Conservation (phyloP, 2,797 vertebrate species). For the Rhinogobio ventralis region DNA sequence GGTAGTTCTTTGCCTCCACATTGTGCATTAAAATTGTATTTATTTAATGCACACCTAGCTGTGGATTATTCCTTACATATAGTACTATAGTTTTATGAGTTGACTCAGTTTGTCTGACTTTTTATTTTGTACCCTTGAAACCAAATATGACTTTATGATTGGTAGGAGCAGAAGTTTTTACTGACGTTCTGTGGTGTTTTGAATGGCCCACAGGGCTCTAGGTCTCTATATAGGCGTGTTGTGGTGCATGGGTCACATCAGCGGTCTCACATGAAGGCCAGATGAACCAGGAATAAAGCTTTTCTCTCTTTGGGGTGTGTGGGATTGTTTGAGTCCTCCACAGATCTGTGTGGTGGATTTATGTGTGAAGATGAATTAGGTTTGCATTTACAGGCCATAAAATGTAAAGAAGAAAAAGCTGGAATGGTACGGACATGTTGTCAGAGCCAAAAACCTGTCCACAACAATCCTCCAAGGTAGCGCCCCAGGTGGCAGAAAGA, state of each 20-base stretch:
- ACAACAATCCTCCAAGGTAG: not conserved
- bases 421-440: not conserved
- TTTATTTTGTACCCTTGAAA: constrained; percentile 15
- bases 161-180: not conserved
- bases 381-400: no score
- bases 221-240: constrained; percentile 9
- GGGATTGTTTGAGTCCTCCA: not conserved
- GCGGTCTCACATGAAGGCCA: not conserved
- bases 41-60: not conserved
- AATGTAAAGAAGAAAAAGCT: not conserved
- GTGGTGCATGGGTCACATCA: constrained; percentile 4
- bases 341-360: constrained; percentile 8
- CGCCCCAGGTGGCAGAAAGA: no score
- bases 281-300: not conserved
- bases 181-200: not conserved
- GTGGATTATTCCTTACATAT: not conserved
- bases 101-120: no score
- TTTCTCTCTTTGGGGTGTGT: not conserved
- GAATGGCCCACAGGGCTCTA: not conserved
- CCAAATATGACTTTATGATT: constrained; percentile 18
- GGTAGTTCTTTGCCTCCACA: not conserved
- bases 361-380: not conserved
- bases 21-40: not conserved
- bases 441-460: not conserved
- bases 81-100: constrained; percentile 1